phyloP scores from a whole-genome alignment of 1,140 invertebrate genomes.

The Antheraea pernyi region DNA sequence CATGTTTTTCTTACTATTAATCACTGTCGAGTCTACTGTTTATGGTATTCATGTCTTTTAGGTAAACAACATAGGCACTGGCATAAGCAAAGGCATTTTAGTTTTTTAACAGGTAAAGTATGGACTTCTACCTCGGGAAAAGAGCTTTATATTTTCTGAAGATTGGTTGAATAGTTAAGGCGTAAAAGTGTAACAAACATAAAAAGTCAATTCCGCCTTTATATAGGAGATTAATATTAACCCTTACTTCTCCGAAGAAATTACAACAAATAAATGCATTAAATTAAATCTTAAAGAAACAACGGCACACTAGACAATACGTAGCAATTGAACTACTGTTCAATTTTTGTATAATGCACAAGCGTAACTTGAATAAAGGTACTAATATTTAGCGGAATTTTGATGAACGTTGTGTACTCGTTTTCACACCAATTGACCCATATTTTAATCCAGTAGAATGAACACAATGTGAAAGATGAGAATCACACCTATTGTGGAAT shows the following conservation, averaged over 20 bases:
- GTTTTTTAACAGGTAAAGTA: too few relatives aligned
- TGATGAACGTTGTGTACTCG: constrained; percentile 16
- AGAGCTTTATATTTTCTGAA: too few relatives aligned
- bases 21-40: neutral
- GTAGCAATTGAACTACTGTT: too few relatives aligned
- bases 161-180: too few relatives aligned
- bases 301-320: too few relatives aligned
- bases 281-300: too few relatives aligned
- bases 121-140: too few relatives aligned
- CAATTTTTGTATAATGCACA: neutral
- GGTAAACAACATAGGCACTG: neutral
- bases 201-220: too few relatives aligned
- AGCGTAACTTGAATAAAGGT: neutral
- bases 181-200: too few relatives aligned
- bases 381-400: constrained; percentile 19
- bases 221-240: too few relatives aligned
- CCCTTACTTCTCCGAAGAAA: too few relatives aligned
- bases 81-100: neutral
- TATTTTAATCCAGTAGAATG: constrained; percentile 38
- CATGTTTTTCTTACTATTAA: neutral
- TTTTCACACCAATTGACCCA: constrained; percentile 35
- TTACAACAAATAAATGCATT: too few relatives aligned
- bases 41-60: neutral
- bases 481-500: constrained; percentile 42
- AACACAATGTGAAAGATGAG: constrained; percentile 47